Conservation (phyloP, 2,113 vertebrate genomes). For the Steatornis caripensis region DNA sequence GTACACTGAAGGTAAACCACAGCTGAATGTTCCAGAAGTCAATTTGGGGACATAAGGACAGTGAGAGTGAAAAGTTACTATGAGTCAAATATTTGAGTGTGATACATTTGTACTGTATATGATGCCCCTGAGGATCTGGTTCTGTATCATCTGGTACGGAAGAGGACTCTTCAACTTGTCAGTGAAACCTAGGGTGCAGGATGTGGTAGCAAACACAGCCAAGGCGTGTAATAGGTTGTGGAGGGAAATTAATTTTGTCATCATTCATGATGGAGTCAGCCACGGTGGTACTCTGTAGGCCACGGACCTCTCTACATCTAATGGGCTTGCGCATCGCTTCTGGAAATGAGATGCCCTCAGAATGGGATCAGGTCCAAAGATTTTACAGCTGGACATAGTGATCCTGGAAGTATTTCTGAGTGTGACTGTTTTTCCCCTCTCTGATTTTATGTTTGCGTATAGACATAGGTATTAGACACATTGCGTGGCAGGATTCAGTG, state of each 20-base stretch:
- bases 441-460: not conserved
- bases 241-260: not conserved
- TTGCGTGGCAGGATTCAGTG: not conserved
- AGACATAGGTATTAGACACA: not conserved
- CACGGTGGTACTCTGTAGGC: not conserved
- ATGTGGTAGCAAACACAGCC: not conserved
- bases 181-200: not conserved
- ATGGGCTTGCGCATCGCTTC: not conserved
- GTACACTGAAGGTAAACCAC: not conserved
- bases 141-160: not conserved
- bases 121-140: not conserved
- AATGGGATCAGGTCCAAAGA: not conserved
- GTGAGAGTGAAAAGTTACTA: not conserved
- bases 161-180: not conserved
- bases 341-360: not conserved
- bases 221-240: not conserved
- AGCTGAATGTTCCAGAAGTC: not conserved
- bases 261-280: not conserved
- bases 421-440: not conserved
- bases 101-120: not conserved
- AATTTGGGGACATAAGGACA: not conserved
- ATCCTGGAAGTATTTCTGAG: not conserved
- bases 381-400: not conserved
- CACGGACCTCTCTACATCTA: not conserved
- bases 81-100: not conserved